Percentiles rank a stretch among this genome's conserved stretches.
Conservation (phyloP, 2,888 invertebrate genomes). For the Pseudococcus longispinus region DNA sequence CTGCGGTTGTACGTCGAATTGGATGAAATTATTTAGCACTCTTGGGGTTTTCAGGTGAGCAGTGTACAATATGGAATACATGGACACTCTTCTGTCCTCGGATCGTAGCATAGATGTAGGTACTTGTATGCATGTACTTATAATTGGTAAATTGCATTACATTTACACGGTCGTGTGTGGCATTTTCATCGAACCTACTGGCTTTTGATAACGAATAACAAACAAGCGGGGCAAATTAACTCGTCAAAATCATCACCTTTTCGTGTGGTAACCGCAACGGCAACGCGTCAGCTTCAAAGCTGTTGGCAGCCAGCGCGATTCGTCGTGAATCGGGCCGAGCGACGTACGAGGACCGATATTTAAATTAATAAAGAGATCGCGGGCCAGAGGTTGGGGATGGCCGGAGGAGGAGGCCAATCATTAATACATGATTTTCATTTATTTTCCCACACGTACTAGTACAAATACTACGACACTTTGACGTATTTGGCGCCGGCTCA, state of each 20-base stretch:
- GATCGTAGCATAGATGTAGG: no score
- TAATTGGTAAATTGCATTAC: neutral
- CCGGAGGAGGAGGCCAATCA: neutral
- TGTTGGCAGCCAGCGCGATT: neutral
- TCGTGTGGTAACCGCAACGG: neutral
- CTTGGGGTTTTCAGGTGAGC: no score
- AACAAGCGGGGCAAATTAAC: neutral
- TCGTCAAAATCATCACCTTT: constrained; percentile 23
- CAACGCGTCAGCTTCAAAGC: neutral
- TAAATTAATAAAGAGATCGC: constrained; percentile 8
- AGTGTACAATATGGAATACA: no score
- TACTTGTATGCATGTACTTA: no score
- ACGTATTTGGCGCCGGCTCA: neutral
- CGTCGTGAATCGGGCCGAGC: neutral
- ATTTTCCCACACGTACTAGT: neutral
- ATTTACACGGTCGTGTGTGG: neutral
- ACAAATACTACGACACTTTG: neutral
- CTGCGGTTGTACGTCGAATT: neutral
- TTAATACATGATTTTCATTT: constrained; percentile 37
- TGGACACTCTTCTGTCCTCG: no score
- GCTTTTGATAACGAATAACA: constrained; percentile 12
- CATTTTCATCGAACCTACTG: neutral
- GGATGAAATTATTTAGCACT: no score
- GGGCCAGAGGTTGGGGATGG: neutral
- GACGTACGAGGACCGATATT: neutral